Evolutionary conservation across 1,140 invertebrate genomes (phyloP).

Genomic region (Drosophila pallidifrons): DNA sequence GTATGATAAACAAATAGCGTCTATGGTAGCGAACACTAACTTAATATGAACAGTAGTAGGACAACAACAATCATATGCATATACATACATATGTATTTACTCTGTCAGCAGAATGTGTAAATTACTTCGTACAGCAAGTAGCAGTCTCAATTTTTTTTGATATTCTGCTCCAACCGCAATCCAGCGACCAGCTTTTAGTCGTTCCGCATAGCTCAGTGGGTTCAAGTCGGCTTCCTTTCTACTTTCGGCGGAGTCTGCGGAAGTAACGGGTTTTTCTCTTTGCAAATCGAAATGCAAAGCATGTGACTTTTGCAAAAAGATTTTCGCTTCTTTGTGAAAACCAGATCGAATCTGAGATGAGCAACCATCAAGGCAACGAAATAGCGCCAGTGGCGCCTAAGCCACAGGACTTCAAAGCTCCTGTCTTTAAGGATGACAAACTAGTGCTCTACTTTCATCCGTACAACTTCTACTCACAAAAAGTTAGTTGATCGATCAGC

Average conservation of each 20-base stretch:
- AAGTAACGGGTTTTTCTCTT: slow-evolving; percentile 8
- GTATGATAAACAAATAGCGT: slow-evolving; percentile 47
- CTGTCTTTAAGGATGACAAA: slow-evolving; percentile 81
- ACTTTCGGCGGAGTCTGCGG: not conserved
- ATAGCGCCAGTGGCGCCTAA: slow-evolving; percentile 38
- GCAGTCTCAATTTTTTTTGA: not conserved
- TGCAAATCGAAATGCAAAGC: slow-evolving; percentile 11
- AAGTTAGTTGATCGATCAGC: slow-evolving; percentile 86
- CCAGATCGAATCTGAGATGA: slow-evolving; percentile 26
- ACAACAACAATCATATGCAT: not conserved
- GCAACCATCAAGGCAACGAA: slow-evolving; percentile 44
- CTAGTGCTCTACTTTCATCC: slow-evolving; percentile 89
- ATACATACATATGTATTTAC: not conserved
- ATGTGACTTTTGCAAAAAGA: slow-evolving; percentile 33
- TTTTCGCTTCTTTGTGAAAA: not conserved
- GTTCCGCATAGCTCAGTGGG: not conserved
- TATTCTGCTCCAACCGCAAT: not conserved
- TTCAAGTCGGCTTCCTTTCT: not conserved
- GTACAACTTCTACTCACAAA: slow-evolving; percentile 91
- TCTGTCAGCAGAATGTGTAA: slow-evolving; percentile 50
- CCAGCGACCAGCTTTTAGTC: slow-evolving; percentile 6
- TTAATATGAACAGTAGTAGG: not conserved
- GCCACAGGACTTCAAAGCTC: slow-evolving; percentile 68
- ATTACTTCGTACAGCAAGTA: slow-evolving; percentile 40
- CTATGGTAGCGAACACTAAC: slow-evolving; percentile 1